Evolutionary conservation across 2,888 invertebrate genomes (phyloP).

Genomic region (Dolichopus griseipennis): DNA sequence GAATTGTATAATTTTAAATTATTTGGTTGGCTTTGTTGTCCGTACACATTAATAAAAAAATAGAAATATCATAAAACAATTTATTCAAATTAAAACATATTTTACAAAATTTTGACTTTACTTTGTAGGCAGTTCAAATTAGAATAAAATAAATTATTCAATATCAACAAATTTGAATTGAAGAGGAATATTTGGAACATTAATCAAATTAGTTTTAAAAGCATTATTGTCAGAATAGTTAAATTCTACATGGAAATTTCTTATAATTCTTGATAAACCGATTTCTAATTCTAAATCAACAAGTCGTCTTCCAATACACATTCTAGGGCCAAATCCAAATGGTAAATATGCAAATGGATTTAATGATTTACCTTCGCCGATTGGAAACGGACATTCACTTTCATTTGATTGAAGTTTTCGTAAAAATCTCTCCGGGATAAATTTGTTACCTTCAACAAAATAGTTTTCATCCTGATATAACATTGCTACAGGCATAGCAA

Average conservation of each 20-base stretch:
- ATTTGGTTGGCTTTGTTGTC: too few species aligned
- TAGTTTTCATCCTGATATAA: conserved; percentile 55
- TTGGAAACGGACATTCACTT: conserved; percentile 14
- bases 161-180: conserved; percentile 31
- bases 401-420: conserved; percentile 26
- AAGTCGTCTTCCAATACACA: conserved; percentile 59
- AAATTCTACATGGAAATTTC: conserved; percentile 31
- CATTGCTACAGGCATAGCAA: conserved; percentile 60
- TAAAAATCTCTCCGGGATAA: conserved; percentile 66
- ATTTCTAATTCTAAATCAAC: conserved; percentile 59
- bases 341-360: conserved; percentile 45
- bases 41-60: too few species aligned
- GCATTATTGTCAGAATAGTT: conserved; percentile 26
- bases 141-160: conserved; percentile 31
- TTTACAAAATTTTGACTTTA: too few species aligned
- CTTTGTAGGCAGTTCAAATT: background rate
- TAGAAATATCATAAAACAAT: too few species aligned
- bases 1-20: too few species aligned
- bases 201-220: conserved; percentile 27
- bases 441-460: conserved; percentile 52
- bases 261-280: conserved; percentile 26
- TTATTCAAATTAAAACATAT: too few species aligned
- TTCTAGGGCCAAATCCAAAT: conserved; percentile 61
- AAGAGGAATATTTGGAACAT: conserved; percentile 32
- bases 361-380: conserved; percentile 13